A percentile compares a stretch with the other conserved stretches of the same genome.
Conservation (phyloP, 2,797 vertebrate species). For the Moxostoma hubbsi region DNA sequence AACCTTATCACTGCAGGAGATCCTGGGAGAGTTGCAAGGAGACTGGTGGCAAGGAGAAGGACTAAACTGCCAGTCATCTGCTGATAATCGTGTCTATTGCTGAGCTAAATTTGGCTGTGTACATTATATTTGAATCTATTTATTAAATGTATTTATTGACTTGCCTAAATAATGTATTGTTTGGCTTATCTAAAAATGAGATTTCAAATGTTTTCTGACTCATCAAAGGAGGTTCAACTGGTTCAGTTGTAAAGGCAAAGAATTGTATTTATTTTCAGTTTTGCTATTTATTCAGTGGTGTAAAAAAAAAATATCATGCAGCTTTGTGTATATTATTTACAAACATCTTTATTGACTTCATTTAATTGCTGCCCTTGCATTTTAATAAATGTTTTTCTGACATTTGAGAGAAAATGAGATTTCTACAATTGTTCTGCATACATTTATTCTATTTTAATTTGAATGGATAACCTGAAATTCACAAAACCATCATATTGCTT, state of each 20-base stretch:
- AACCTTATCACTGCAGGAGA: conserved; percentile 71
- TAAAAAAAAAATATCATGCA: conserved; percentile 7
- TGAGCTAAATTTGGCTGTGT: conserved; percentile 43
- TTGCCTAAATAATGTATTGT: background rate
- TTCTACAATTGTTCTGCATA: background rate
- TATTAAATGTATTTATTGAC: conserved; percentile 33
- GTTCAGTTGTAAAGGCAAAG: background rate
- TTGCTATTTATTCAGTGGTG: conserved; percentile 31
- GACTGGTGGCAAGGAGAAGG: conserved; percentile 68
- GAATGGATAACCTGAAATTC: background rate
- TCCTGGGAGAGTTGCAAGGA: conserved; percentile 73
- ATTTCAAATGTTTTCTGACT: conserved; percentile 4
- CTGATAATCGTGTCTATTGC: conserved; percentile 52
- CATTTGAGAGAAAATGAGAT: no score
- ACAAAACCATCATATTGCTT: background rate
- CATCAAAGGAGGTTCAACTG: background rate
- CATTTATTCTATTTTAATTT: background rate
- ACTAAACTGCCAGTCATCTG: conserved; percentile 27
- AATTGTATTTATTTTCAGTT: conserved; percentile 13
- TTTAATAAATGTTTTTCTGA: conserved; percentile 25
- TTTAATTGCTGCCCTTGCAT: conserved; percentile 36
- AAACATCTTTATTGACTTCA: conserved; percentile 13
- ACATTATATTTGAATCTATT: conserved; percentile 7
- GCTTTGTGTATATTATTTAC: conserved; percentile 18
- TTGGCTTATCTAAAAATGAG: background rate